Evolutionary conservation across 2,113 vertebrate genomes (phyloP).

Genomic region (Eublepharis macularius): DNA sequence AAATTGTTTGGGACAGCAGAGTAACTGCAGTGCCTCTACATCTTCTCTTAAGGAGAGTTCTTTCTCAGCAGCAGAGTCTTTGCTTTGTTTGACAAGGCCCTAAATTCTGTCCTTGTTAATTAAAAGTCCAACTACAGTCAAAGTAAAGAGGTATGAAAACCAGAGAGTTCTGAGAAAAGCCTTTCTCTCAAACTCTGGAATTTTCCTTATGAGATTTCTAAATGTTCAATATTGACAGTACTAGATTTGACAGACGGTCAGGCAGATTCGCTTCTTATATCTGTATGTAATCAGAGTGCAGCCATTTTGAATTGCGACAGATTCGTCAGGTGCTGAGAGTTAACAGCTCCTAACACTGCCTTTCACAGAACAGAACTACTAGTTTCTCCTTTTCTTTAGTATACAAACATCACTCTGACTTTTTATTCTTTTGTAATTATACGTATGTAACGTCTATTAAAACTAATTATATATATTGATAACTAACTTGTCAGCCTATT

Average conservation of each 20-base stretch:
- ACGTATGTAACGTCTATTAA: neutral
- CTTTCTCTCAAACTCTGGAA: too few relatives aligned
- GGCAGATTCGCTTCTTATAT: neutral
- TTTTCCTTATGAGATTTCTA: neutral
- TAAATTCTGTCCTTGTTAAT: too few relatives aligned
- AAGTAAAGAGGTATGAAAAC: neutral
- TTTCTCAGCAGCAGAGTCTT: too few relatives aligned
- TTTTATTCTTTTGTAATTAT: neutral
- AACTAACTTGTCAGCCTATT: neutral
- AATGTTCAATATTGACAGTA: neutral
- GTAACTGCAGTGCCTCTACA: too few relatives aligned
- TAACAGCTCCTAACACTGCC: neutral
- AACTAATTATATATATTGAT: neutral
- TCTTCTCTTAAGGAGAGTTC: too few relatives aligned
- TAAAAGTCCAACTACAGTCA: too few relatives aligned
- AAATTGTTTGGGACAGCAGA: too few relatives aligned
- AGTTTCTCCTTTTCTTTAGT: neutral
- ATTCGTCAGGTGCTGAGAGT: neutral
- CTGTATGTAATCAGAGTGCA: neutral
- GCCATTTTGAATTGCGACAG: neutral
- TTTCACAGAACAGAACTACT: neutral
- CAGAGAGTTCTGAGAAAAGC: too few relatives aligned
- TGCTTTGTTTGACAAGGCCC: too few relatives aligned
- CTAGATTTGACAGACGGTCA: neutral
- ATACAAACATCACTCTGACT: neutral